These are phyloP conservation scores for Pristionchus fissidentatus DNA, from an alignment of 2,888 invertebrate genomes.

Conservation along the genomic window DNA sequence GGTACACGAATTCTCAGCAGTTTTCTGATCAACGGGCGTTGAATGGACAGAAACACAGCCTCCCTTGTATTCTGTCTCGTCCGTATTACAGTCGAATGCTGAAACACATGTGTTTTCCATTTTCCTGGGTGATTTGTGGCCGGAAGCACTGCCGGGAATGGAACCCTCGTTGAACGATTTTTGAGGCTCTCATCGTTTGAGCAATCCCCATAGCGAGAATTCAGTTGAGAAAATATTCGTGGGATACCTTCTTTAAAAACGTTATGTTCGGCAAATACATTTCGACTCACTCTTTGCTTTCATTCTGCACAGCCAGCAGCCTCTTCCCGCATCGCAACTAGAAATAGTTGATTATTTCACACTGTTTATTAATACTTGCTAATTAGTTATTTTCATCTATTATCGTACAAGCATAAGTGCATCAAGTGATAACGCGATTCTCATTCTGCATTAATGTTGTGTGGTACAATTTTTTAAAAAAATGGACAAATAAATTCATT, in stretches of 20 bases:
- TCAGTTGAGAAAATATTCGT: background rate
- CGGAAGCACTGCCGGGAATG: background rate
- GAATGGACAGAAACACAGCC: background rate
- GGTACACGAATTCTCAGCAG: background rate
- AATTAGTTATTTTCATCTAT: background rate
- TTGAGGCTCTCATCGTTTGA: background rate
- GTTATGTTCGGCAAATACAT: background rate
- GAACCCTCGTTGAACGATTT: background rate
- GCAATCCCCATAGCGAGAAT: too few species aligned
- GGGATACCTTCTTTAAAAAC: background rate
- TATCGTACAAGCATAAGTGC: background rate
- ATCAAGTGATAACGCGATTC: background rate
- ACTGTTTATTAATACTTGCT: background rate
- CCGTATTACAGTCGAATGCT: background rate
- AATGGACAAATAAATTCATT: too few species aligned
- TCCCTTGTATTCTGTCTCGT: background rate
- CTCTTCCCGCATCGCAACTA: background rate
- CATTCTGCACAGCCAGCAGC: constrained; percentile 1
- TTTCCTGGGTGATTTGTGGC: background rate
- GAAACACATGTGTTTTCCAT: background rate
- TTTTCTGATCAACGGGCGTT: background rate
- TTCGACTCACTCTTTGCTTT: background rate
- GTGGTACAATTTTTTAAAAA: too few species aligned
- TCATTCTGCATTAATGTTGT: background rate
- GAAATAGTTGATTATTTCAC: background rate